phyloP scores from a whole-genome alignment of 1,140 invertebrate genomes.

The Aleiodes sp. region DNA sequence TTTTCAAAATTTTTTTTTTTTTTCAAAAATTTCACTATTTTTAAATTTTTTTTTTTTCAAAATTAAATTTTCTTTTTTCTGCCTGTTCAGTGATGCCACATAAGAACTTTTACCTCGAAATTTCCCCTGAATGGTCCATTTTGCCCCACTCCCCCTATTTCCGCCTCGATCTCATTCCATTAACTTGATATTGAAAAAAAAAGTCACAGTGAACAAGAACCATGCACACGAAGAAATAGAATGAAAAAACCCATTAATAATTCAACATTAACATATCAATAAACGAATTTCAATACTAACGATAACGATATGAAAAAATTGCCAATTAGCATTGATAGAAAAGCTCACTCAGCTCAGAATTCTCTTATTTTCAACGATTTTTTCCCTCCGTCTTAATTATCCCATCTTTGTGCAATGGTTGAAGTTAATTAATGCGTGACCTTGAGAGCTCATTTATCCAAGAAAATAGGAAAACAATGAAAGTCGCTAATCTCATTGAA shows the following conservation, averaged over 20 bases:
- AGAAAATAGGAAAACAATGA: neutral
- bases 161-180: neutral
- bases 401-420: conserved; percentile 5
- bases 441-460: neutral
- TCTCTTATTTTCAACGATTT: neutral
- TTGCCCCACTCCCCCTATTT: no score
- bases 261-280: neutral
- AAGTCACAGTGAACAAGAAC: conserved; percentile 8
- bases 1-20: no score
- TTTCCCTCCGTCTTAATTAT: neutral
- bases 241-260: neutral
- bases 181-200: neutral
- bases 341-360: neutral
- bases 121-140: neutral
- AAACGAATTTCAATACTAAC: neutral
- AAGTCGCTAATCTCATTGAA: neutral
- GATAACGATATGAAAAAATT: neutral
- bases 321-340: neutral
- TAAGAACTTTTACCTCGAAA: no score
- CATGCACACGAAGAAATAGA: neutral
- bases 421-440: neutral
- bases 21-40: no score
- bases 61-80: no score
- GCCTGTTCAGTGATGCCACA: no score
- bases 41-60: no score